A percentile compares a stretch with the other conserved stretches of the same genome.
Evolutionary conservation across 23 tunicate species (phyloP).

Genomic region (Corella eumyota): DNA sequence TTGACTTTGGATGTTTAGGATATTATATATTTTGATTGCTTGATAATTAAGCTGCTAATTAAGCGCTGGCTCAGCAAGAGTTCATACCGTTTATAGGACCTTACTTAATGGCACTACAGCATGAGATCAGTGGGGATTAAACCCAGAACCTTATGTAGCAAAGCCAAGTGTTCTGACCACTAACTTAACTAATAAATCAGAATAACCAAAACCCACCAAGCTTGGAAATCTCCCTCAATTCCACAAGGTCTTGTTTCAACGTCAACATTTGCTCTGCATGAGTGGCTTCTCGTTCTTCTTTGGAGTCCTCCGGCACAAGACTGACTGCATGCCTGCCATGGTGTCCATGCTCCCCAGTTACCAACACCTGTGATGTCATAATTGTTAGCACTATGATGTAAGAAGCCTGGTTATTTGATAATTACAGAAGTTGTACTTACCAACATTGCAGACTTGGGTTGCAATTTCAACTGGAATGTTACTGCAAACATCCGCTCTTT

Average conservation of each 20-base stretch:
- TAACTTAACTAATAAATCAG: no score
- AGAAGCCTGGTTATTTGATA: no score
- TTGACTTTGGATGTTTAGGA: no score
- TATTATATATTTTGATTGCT: no score
- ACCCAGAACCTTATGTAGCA: no score
- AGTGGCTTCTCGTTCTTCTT: constrained; percentile 51
- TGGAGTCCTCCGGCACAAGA: constrained; percentile 79
- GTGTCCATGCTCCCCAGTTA: constrained; percentile 78
- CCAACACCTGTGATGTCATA: constrained; percentile 66
- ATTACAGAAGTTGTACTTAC: constrained; percentile 18
- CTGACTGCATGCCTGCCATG: constrained; percentile 83
- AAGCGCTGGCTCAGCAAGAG: no score
- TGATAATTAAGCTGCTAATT: no score
- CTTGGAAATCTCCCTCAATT: constrained; percentile 26
- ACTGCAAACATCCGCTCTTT: constrained; percentile 50
- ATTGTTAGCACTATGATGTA: not conserved
- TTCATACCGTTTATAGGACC: no score
- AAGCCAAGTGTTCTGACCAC: no score
- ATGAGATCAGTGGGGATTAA: no score
- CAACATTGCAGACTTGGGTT: constrained; percentile 49
- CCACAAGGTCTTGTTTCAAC: constrained; percentile 45
- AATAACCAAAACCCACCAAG: constrained; percentile 79
- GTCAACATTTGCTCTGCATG: constrained; percentile 36
- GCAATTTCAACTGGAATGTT: constrained; percentile 40
- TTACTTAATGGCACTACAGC: no score